Evolutionary conservation across 1,140 invertebrate species (phyloP).

Genomic region (Habropoda laboriosa): DNA sequence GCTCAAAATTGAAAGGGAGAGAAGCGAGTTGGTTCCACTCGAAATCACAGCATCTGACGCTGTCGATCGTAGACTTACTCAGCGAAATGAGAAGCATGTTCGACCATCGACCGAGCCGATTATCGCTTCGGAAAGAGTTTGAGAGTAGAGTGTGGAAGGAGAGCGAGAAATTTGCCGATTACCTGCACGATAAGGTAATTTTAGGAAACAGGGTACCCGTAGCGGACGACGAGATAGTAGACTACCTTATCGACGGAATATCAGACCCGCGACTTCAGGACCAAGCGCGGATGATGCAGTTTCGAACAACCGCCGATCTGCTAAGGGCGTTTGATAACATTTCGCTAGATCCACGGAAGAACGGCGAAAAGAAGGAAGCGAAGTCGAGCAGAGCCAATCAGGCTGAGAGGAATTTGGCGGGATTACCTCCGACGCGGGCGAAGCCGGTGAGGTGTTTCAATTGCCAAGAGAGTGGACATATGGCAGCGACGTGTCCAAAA

Average conservation of each 20-base stretch:
- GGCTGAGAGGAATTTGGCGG: background rate
- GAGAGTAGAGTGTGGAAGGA: background rate
- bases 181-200: background rate
- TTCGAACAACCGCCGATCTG: background rate
- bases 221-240: background rate
- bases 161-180: background rate
- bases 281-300: background rate
- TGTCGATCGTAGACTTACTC: background rate
- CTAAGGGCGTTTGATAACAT: background rate
- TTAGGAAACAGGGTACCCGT: background rate
- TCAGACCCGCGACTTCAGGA: background rate
- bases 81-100: background rate
- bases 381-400: background rate
- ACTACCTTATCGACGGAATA: background rate
- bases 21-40: background rate
- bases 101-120: background rate
- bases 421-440: background rate
- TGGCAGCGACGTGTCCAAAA: background rate
- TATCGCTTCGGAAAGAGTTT: background rate
- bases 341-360: background rate
- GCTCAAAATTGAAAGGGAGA: constrained; percentile 6
- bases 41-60: background rate
- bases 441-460: background rate
- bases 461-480: background rate
- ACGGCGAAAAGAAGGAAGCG: background rate